Percentiles rank a stretch among this genome's conserved stretches.
Conservation (phyloP, 1,140 invertebrate genomes). For the Drosophila repleta region DNA sequence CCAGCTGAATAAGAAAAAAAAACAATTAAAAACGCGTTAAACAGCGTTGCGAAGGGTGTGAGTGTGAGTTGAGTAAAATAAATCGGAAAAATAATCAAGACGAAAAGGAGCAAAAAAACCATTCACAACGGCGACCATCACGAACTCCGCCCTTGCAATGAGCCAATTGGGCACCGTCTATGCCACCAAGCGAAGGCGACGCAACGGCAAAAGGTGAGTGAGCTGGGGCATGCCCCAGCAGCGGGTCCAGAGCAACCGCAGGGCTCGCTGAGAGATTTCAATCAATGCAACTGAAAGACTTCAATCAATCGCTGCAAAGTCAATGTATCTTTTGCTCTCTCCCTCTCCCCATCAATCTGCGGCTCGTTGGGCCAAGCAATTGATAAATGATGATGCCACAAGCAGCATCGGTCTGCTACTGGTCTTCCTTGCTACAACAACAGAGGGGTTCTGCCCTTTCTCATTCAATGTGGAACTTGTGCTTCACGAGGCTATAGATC, state of each 20-base stretch:
- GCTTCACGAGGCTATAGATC: too few relatives aligned
- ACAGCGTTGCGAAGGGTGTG: conserved; percentile 23
- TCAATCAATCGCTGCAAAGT: conserved; percentile 37
- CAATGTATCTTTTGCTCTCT: conserved; percentile 36
- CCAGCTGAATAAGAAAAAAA: conserved; percentile 64
- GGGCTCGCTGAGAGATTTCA: conserved; percentile 67
- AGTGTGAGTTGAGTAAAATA: conserved; percentile 37
- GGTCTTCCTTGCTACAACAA: conserved; percentile 7
- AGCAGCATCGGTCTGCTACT: conserved; percentile 39
- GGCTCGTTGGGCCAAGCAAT: conserved; percentile 38
- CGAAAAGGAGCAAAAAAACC: conserved; percentile 58
- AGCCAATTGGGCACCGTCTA: conserved; percentile 97
- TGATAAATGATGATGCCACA: conserved; percentile 56
- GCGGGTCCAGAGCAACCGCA: background rate
- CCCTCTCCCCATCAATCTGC: conserved; percentile 68
- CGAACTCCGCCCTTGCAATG: conserved; percentile 85
- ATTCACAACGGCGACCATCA: conserved; percentile 84
- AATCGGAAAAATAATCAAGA: conserved; percentile 31
- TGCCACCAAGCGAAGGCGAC: conserved; percentile 94
- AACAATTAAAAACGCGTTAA: conserved; percentile 57
- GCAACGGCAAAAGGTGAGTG: conserved; percentile 96
- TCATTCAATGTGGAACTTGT: too few relatives aligned
- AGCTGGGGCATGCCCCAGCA: conserved; percentile 43
- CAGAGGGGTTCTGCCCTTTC: background rate
- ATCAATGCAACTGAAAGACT: conserved; percentile 57